These are phyloP conservation scores for Synaphobranchus kaupii DNA, from an alignment of 2,797 vertebrate species.

Conservation along the genomic window DNA sequence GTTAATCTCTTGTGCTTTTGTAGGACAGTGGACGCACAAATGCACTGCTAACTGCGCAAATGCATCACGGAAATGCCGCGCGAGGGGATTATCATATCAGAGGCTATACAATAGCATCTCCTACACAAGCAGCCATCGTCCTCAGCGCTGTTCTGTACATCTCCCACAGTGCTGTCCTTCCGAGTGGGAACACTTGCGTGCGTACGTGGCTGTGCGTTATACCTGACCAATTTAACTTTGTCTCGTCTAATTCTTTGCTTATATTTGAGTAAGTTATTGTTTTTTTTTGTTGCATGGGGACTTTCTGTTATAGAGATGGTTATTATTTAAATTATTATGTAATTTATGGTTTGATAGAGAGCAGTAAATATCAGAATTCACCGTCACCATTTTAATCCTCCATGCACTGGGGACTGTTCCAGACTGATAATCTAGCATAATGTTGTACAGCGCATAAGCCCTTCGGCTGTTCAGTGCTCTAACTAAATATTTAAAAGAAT, in stretches of 20 bases:
- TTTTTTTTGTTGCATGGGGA: no score
- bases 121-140: background rate
- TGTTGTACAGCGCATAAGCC: background rate
- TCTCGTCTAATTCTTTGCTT: no score
- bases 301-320: no score
- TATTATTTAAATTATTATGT: background rate
- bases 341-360: background rate
- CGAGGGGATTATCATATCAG: background rate
- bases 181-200: background rate
- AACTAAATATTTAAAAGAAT: slow-evolving; percentile 1
- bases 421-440: background rate
- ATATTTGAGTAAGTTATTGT: no score
- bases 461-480: background rate
- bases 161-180: background rate
- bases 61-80: background rate
- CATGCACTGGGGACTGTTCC: background rate
- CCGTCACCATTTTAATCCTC: background rate
- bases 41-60: background rate
- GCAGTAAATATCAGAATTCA: background rate
- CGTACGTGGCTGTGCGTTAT: background rate
- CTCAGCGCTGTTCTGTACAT: background rate
- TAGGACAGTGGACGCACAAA: background rate
- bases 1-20: background rate
- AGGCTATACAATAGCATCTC: background rate
- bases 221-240: no score